Base-by-base conservation (phyloP, 2,113 vertebrate species). In the Microcebus ravelobensis region DNA sequence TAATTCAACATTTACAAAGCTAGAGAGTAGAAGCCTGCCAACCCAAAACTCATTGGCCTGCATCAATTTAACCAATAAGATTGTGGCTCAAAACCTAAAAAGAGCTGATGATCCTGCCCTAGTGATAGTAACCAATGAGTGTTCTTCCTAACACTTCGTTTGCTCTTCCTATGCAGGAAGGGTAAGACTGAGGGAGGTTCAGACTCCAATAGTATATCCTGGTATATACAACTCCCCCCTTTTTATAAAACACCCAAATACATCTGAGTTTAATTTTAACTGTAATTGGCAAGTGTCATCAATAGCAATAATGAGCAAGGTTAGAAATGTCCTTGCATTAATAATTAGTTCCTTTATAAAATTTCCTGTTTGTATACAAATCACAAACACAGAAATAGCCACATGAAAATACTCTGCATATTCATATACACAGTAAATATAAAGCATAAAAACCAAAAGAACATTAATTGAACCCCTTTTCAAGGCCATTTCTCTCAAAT, bases 31-130 rank as follows among this genome's bases (percentile, higher is more conserved):
- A 97, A 97, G 94, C 94, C 90, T 96, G 87, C 29, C 89, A 97
- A 98, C 94, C 79, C 93, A 95, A 97, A 92, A 97, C 65, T 95
- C 97, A 98, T 85, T 98, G 97, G 98, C 82, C 97, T 98, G 92
- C 90, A 94, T 87, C 94, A 97, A 95, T 97, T 98, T 97, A 97
- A 98, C 82, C 55, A 95, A 96, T 87, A 97, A 97, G 95, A 98
- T 0, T 67, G 10, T 8, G 95, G 94, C 96, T 98, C 90, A 96
- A 93, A 98, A 96, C 86, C 94, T 94, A 98, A 96, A 97, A 97
- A 95, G 96, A 98, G 94, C 82, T 90, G 93, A 88, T 98, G 96
- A 97, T 97, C 97, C 97, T 91, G n/a, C 70, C 93, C 97, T 89
- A 97, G 39, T 97, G 97, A 97, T 59, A 91, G 81, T 57, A 91